Percentiles rank a stretch among this genome's conserved stretches.
phyloP scores from a whole-genome alignment of 2,888 invertebrate species.

The Gnatocerus cornutus region DNA sequence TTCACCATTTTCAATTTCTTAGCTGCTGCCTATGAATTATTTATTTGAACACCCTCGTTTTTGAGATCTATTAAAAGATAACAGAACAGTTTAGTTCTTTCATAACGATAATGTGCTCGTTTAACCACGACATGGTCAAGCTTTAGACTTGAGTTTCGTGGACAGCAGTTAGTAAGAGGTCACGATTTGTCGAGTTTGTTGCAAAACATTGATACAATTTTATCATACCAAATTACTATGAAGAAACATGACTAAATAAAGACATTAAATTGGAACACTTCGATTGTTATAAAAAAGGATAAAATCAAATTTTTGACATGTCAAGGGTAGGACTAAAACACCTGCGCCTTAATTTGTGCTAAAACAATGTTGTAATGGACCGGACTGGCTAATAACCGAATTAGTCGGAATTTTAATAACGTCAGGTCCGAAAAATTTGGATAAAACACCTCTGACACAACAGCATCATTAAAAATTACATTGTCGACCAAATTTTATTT shows the following conservation, averaged over 20 bases:
- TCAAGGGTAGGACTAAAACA: slow-evolving; percentile 18
- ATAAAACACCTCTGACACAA: no score
- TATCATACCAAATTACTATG: slow-evolving; percentile 21
- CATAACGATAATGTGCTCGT: slow-evolving; percentile 39
- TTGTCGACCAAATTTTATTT: neutral
- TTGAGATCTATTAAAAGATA: slow-evolving; percentile 24
- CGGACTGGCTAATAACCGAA: neutral
- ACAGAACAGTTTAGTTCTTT: slow-evolving; percentile 30
- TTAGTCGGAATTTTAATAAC: no score
- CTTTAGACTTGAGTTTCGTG: slow-evolving; percentile 40
- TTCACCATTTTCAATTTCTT: neutral
- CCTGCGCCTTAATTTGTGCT: slow-evolving; percentile 14
- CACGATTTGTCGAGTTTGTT: slow-evolving; percentile 46
- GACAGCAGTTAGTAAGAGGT: slow-evolving; percentile 47
- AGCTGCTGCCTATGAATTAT: slow-evolving; percentile 18
- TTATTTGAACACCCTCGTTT: slow-evolving; percentile 11
- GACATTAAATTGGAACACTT: slow-evolving; percentile 17
- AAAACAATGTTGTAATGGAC: slow-evolving; percentile 13
- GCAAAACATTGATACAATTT: slow-evolving; percentile 43
- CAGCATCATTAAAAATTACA: neutral
- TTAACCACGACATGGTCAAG: slow-evolving; percentile 30
- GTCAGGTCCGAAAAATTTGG: no score
- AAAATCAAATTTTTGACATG: neutral
- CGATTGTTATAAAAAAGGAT: neutral
- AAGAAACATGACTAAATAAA: slow-evolving; percentile 16